Evolutionary conservation across 2,797 vertebrate genomes (phyloP), one percentile per base, ranked within the genome.

Genomic region (Melanogrammus aeglefinus): DNA sequence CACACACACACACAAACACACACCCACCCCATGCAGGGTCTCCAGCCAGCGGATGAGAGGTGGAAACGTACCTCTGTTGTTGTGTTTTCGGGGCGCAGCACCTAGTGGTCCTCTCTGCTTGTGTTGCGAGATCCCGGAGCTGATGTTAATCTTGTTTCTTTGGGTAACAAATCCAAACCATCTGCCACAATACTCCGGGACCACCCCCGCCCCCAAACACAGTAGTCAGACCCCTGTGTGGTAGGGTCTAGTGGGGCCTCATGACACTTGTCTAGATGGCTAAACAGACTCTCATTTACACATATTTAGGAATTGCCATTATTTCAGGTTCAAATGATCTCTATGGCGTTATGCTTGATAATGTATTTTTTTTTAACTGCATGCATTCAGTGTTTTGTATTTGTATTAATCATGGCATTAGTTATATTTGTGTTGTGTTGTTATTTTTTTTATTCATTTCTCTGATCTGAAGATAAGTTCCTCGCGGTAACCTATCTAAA

Each of bases 181-280:
- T 91, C 93, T 95, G 93, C 91, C 88, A 88, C 86, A 89, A 91
- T 88, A 93, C 81, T 81, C 82, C 78, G 85, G 92, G 90, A 93
- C 92, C 90, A 86, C 79, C 72, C 83, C 79, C 85, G 87, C 86
- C 84, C 85, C 38, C 63, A 88, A 86, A 84, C 86, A 35, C 80
- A 76, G 82, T 77, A 81, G 85, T 79, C 78, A 76, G 84, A 85
- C 89, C 82, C 82, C 29, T 73, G 80, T 83, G 82, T 79, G 4
- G 47, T 51, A 51, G 16, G 4, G 14, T 51, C 47, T 21, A 6
- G 16, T 6, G 47, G 41, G 10, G 10, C 41, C 41, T 4, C 41
- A 44, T 44, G 14, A 44, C 41, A 44, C 41, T 13, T 4, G 13
- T 7, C 16, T 21, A 51, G 18, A 21, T 51, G 18, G 47, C 21